These are phyloP conservation scores for Pheosia gnoma DNA, from an alignment of 2,888 invertebrate genomes.

Conservation along the genomic window DNA sequence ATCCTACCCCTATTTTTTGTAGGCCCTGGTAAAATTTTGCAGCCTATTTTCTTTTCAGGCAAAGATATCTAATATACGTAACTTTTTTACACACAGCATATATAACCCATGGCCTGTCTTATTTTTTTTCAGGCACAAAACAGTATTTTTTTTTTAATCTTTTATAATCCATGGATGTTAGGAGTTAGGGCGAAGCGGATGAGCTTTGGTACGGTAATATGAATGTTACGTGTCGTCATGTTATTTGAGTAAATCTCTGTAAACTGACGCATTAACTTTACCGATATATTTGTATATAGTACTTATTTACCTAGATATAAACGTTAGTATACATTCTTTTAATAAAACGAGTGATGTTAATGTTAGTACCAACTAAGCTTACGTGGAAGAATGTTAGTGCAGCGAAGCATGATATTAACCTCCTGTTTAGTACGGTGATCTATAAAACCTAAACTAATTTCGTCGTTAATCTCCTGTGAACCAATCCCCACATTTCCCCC, in stretches of 20 bases:
- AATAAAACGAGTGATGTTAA: slow-evolving; percentile 22
- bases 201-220: slow-evolving; percentile 62
- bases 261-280: slow-evolving; percentile 44
- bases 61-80: too few relatives aligned
- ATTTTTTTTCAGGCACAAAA: background rate
- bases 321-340: slow-evolving; percentile 21
- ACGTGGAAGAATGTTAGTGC: slow-evolving; percentile 56
- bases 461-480: slow-evolving; percentile 23
- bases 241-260: slow-evolving; percentile 56
- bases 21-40: too few relatives aligned
- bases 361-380: slow-evolving; percentile 25
- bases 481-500: slow-evolving; percentile 13
- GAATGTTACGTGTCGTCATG: slow-evolving; percentile 62
- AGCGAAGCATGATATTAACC: slow-evolving; percentile 59
- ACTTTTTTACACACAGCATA: too few relatives aligned
- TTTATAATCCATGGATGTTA: slow-evolving; percentile 56
- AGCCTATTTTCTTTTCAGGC: background rate
- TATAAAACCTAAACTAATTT: slow-evolving; percentile 17
- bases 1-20: slow-evolving; percentile 18
- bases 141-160: slow-evolving; percentile 11
- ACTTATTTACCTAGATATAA: slow-evolving; percentile 28
- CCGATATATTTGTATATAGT: slow-evolving; percentile 26
- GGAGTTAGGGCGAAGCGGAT: slow-evolving; percentile 83
- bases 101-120: background rate
- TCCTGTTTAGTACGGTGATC: slow-evolving; percentile 20